phyloP scores from a whole-genome alignment of 2,113 vertebrate species.

The Struthio camelus region DNA sequence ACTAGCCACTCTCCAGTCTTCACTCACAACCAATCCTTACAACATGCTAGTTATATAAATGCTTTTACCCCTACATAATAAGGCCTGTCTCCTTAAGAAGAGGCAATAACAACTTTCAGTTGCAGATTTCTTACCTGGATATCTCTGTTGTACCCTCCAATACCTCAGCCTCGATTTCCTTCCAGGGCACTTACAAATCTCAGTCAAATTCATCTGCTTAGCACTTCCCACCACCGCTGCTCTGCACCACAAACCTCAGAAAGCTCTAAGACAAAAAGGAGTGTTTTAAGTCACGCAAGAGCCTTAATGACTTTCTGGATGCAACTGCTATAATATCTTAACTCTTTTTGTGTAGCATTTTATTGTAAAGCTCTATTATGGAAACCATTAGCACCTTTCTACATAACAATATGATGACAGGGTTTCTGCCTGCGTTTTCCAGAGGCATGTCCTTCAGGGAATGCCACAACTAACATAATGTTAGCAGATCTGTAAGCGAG shows the following conservation, averaged over 20 bases:
- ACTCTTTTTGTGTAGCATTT: neutral
- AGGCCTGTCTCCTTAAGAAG: neutral
- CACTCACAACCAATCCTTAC: neutral
- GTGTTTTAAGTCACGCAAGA: neutral
- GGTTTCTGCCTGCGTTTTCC: conserved; percentile 31
- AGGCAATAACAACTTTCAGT: neutral
- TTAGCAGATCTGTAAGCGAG: neutral
- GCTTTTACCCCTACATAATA: neutral
- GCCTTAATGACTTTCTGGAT: neutral
- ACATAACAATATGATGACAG: neutral
- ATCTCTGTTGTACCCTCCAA: neutral
- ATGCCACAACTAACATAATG: neutral
- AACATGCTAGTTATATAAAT: neutral
- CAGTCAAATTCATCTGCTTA: neutral
- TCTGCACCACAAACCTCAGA: neutral
- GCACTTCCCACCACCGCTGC: neutral
- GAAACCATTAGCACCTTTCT: conserved; percentile 32
- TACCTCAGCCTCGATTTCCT: neutral
- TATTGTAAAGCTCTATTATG: neutral
- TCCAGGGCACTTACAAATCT: neutral
- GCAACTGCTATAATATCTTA: neutral
- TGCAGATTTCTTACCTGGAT: neutral
- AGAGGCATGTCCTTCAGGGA: neutral
- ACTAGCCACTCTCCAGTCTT: neutral
- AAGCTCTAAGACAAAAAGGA: neutral